phyloP scores from a whole-genome alignment of 2,113 vertebrate genomes.

The Progne subis region DNA sequence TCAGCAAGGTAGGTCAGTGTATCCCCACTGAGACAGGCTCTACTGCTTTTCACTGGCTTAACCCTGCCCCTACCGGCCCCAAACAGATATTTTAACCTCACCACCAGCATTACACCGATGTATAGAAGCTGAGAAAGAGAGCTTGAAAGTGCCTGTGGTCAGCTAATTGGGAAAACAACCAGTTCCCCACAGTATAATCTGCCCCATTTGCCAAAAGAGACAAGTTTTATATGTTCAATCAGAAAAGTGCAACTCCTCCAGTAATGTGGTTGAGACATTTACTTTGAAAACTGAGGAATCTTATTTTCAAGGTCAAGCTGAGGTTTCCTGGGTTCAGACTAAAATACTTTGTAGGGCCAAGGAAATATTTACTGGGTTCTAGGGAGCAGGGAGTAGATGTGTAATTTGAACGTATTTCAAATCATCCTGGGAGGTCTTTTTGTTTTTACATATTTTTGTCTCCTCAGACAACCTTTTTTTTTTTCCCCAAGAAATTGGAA shows the following conservation, averaged over 20 bases:
- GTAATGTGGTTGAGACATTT: constrained; percentile 25
- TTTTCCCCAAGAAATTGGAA: not conserved
- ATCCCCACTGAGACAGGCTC: not conserved
- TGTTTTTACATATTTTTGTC: constrained; percentile 36
- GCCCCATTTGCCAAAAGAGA: constrained; percentile 7
- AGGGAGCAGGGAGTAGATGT: constrained; percentile 48
- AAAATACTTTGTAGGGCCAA: constrained; percentile 38
- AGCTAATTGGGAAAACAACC: constrained; percentile 31
- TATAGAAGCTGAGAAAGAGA: not conserved
- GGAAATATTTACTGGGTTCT: constrained; percentile 57
- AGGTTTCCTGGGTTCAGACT: constrained; percentile 59
- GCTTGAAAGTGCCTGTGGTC: not conserved
- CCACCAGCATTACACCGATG: not conserved
- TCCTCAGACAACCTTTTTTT: constrained; percentile 8
- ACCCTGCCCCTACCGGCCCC: not conserved
- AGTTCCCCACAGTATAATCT: not conserved
- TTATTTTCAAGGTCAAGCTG: constrained; percentile 57
- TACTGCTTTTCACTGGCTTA: not conserved
- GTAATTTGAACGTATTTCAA: constrained; percentile 52
- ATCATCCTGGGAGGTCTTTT: constrained; percentile 59
- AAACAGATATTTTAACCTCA: constrained; percentile 7
- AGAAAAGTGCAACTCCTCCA: constrained; percentile 24
- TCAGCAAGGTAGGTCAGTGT: not conserved
- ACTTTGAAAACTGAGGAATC: constrained; percentile 45
- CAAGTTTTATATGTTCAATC: constrained; percentile 22